Conservation (phyloP, 2,888 invertebrate genomes). For the Mellilla xanthometata region DNA sequence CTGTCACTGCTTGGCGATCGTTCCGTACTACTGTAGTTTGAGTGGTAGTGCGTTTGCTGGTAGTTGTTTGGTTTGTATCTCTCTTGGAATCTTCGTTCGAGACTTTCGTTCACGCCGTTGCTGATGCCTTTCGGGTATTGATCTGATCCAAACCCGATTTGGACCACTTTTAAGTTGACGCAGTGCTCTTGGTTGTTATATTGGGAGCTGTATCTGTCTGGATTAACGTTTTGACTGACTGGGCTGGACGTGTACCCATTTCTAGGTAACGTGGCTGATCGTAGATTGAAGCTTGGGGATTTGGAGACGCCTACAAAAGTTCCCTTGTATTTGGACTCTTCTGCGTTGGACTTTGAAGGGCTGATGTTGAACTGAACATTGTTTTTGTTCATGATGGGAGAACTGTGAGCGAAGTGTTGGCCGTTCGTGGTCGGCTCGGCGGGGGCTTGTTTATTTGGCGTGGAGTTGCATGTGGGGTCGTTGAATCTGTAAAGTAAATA, state of each 20-base stretch:
- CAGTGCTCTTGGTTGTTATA: constrained; percentile 79
- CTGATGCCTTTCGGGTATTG: constrained; percentile 81
- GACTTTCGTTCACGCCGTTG: constrained; percentile 69
- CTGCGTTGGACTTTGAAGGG: constrained; percentile 70
- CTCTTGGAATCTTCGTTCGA: constrained; percentile 76
- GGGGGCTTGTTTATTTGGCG: constrained; percentile 54
- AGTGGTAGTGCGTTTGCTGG: constrained; percentile 62
- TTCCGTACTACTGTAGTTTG: constrained; percentile 67
- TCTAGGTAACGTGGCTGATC: constrained; percentile 88
- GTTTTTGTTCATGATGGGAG: constrained; percentile 81
- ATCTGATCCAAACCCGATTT: constrained; percentile 83
- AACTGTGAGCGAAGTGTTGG: constrained; percentile 71
- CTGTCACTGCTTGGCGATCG: constrained; percentile 73
- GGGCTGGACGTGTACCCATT: constrained; percentile 82
- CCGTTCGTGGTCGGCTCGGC: constrained; percentile 52
- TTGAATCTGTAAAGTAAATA: constrained; percentile 76
- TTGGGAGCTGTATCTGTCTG: constrained; percentile 77
- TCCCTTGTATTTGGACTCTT: constrained; percentile 70
- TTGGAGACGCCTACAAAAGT: constrained; percentile 65
- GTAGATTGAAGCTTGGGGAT: constrained; percentile 73
- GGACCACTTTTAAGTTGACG: constrained; percentile 83
- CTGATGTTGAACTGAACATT: constrained; percentile 80
- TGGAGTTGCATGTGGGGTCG: constrained; percentile 82
- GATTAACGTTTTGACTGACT: constrained; percentile 68
- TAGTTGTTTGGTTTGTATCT: constrained; percentile 74